Conservation (phyloP, 2,888 invertebrate species). For the Metacarcinus magister region DNA sequence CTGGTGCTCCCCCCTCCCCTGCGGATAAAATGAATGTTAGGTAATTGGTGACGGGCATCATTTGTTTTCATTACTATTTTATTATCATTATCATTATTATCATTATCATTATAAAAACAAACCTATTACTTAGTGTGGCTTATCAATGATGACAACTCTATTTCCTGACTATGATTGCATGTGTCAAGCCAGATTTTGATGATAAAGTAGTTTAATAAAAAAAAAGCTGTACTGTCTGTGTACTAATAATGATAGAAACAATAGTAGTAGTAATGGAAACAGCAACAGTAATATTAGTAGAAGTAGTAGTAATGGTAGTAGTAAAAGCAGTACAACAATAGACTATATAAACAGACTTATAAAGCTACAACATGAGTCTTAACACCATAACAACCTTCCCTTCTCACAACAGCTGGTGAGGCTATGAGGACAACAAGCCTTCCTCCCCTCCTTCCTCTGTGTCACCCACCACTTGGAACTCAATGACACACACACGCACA, state of each 20-base stretch:
- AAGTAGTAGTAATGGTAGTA: background rate
- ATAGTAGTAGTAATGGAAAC: too few relatives aligned
- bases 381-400: background rate
- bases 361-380: background rate
- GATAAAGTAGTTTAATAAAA: background rate
- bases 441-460: background rate
- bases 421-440: background rate
- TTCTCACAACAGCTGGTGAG: background rate
- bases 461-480: background rate
- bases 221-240: too few relatives aligned
- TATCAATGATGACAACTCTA: background rate
- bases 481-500: conserved; percentile 37
- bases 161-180: background rate
- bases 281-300: background rate
- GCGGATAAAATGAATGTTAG: background rate
- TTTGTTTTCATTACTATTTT: background rate
- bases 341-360: background rate
- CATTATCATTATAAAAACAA: background rate
- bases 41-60: background rate
- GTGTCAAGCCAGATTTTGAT: background rate
- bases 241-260: too few relatives aligned
- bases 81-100: too few relatives aligned
- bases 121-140: background rate
- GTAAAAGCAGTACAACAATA: background rate
- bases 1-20: conserved; percentile 70